A percentile compares a stretch with the other conserved stretches of the same genome.
These are phyloP conservation scores for Hydractinia symbiolongicarpus DNA, from an alignment of 30 jellyfish, hydroid and myxozoan species.

Conservation along the genomic window DNA sequence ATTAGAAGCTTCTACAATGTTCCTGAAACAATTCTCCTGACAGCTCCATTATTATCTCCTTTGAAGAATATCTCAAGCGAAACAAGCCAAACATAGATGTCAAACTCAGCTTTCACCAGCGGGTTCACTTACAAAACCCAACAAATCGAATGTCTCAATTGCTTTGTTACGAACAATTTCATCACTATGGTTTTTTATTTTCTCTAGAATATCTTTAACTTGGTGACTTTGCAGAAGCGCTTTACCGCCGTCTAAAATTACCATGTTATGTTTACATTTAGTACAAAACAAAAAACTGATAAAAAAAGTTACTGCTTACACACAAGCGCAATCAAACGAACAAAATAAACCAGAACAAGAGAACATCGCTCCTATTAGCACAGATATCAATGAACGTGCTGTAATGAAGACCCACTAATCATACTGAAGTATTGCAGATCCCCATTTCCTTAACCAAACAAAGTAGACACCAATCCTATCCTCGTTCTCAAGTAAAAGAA, in stretches of 20 bases:
- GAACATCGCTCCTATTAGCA: neutral
- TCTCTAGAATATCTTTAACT: conserved; percentile 16
- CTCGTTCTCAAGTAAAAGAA: no score
- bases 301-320: neutral
- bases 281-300: neutral
- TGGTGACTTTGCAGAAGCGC: neutral
- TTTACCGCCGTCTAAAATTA: conserved; percentile 35
- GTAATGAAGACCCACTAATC: no score
- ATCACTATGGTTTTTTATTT: conserved; percentile 18
- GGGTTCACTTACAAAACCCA: neutral
- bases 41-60: no score
- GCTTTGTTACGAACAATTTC: conserved; percentile 26
- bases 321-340: neutral
- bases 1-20: no score
- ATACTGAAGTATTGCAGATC: no score
- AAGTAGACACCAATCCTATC: no score
- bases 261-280: neutral
- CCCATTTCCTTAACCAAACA: no score
- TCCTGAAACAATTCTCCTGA: no score
- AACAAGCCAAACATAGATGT: no score
- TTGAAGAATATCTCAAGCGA: no score
- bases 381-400: no score
- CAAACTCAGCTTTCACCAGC: no score
- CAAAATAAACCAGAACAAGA: neutral
- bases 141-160: conserved; percentile 16